phyloP scores from a whole-genome alignment of 1,140 invertebrate species.

The Prorops nasuta region DNA sequence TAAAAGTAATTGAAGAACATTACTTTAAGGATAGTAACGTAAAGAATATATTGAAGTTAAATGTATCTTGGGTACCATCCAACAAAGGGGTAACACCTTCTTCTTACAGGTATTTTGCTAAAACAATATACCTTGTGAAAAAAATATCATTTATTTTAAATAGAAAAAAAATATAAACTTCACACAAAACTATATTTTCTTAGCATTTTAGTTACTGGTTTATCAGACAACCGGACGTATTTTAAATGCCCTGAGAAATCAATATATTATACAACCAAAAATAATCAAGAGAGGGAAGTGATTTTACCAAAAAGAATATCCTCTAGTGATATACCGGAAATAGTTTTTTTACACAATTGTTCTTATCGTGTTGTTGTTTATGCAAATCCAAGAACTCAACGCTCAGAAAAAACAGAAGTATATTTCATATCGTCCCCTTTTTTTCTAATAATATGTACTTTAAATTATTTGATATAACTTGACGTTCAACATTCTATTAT shows the following conservation, averaged over 20 bases:
- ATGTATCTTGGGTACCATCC: constrained; percentile 34
- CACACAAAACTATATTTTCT: constrained; percentile 5
- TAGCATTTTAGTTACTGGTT: constrained; percentile 21
- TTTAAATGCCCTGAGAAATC: constrained; percentile 27
- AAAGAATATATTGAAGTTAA: constrained; percentile 23
- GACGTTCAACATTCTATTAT: constrained; percentile 3
- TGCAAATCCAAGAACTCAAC: constrained; percentile 39
- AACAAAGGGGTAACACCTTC: constrained; percentile 10
- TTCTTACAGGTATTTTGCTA: constrained; percentile 28
- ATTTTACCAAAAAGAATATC: constrained; percentile 36
- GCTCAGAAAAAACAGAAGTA: constrained; percentile 19
- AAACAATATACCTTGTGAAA: neutral
- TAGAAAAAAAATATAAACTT: too few species aligned
- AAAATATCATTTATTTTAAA: neutral
- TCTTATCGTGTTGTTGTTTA: constrained; percentile 40
- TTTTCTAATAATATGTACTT: too few species aligned
- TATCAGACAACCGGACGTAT: neutral
- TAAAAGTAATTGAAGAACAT: constrained; percentile 3
- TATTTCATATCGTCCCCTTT: too few species aligned
- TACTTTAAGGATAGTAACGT: neutral
- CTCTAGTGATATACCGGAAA: constrained; percentile 26
- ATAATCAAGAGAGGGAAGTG: constrained; percentile 21
- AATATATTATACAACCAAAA: constrained; percentile 27
- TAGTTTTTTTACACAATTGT: constrained; percentile 37
- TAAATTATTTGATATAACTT: neutral